A percentile compares a stretch with the other conserved stretches of the same genome.
phyloP scores from a whole-genome alignment of 2,113 vertebrate species.

The Labeo catla region DNA sequence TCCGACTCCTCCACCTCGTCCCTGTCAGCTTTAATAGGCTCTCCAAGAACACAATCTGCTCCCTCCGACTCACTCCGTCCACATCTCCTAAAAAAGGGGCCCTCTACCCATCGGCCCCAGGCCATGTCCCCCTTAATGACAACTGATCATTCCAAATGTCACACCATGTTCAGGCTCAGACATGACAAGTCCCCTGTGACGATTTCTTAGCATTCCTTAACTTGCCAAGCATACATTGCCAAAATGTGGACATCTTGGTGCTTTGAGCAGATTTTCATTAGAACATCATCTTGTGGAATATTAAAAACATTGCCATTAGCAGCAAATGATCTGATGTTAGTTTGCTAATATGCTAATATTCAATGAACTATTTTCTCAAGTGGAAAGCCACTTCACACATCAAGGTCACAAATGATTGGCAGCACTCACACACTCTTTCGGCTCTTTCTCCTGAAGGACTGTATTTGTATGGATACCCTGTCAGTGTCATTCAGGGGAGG shows the following conservation, averaged over 20 bases:
- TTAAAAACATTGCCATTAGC: not conserved
- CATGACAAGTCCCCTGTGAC: not conserved
- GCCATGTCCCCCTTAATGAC: slow-evolving; percentile 86
- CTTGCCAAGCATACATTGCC: not conserved
- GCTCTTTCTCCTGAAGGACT: not conserved
- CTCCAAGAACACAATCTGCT: slow-evolving; percentile 90
- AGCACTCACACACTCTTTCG: not conserved
- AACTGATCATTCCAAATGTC: slow-evolving; percentile 74
- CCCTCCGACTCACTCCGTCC: slow-evolving; percentile 80
- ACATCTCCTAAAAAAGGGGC: slow-evolving; percentile 77
- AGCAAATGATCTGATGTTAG: not conserved
- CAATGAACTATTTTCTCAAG: not conserved
- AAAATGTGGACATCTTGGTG: not conserved
- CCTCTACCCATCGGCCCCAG: slow-evolving; percentile 74
- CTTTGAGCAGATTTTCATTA: slow-evolving; percentile 14
- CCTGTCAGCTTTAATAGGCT: slow-evolving; percentile 96
- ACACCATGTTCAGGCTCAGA: slow-evolving; percentile 32
- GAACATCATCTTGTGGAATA: not conserved
- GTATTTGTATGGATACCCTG: slow-evolving; percentile 32
- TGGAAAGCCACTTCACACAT: slow-evolving; percentile 4
- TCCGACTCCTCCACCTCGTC: slow-evolving; percentile 83
- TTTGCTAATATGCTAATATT: not conserved
- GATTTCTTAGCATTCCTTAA: not conserved
- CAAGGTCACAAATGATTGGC: slow-evolving; percentile 23
- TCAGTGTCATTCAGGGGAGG: not conserved